These are phyloP conservation scores for Mesembrinibis cayennensis DNA, from an alignment of 2,113 vertebrate species.

Conservation along the genomic window DNA sequence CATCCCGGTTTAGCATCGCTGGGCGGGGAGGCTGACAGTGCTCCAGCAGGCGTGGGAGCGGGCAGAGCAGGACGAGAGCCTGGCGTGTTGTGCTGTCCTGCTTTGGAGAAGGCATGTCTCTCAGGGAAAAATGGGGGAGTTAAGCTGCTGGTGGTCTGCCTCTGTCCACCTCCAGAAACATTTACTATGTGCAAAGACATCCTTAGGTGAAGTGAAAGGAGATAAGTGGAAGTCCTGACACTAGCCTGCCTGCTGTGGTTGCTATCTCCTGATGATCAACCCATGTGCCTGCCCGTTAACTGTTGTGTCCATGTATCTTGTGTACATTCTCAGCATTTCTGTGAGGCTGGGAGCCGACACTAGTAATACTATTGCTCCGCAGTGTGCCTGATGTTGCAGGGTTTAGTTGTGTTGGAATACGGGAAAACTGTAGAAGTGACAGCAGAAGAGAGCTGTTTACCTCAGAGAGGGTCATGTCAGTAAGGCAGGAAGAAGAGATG, in stretches of 20 bases:
- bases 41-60: background rate
- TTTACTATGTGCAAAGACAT: background rate
- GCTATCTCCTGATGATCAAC: background rate
- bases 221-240: background rate
- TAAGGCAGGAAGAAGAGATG: background rate
- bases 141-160: background rate
- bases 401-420: background rate
- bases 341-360: background rate
- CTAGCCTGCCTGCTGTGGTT: background rate
- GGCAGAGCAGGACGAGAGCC: background rate
- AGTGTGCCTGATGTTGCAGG: background rate
- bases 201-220: background rate
- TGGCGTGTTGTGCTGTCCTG: rapidly evolving
- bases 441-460: background rate
- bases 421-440: background rate
- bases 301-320: background rate
- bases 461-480: background rate
- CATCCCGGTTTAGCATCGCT: background rate
- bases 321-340: background rate
- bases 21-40: rapidly evolving
- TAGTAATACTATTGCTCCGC: background rate
- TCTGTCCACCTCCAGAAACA: background rate
- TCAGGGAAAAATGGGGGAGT: background rate
- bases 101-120: background rate
- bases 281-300: rapidly evolving